These are phyloP conservation scores for Cyclura pinguis DNA, from an alignment of 2,797 vertebrate genomes.

Conservation along the genomic window DNA sequence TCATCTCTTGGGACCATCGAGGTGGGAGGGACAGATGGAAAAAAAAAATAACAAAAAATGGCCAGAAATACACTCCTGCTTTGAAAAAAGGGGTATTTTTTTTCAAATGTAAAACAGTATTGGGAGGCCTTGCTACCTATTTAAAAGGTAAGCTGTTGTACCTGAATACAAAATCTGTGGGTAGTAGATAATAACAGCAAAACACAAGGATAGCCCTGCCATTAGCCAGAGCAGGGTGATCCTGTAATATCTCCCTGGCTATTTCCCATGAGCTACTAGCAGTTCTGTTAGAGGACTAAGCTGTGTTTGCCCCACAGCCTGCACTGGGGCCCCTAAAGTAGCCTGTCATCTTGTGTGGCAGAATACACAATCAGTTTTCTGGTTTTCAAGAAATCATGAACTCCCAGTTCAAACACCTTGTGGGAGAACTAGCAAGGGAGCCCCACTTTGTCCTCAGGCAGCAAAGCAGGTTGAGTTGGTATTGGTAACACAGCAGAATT, in stretches of 20 bases:
- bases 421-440: neutral
- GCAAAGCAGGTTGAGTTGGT: neutral
- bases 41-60: no score
- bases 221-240: neutral
- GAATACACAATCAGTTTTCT: neutral
- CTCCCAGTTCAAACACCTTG: neutral
- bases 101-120: no score
- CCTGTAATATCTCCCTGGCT: no score
- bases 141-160: neutral
- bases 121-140: no score
- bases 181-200: neutral
- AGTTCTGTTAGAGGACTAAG: neutral
- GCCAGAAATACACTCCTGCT: no score
- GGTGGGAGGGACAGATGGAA: no score
- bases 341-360: neutral
- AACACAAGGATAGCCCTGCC: neutral
- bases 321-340: neutral
- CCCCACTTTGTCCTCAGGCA: neutral
- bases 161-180: neutral
- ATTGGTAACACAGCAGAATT: neutral
- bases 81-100: no score
- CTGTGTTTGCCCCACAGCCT: neutral
- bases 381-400: neutral
- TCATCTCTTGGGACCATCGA: no score
- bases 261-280: neutral